A percentile compares a stretch with the other conserved stretches of the same genome.
phyloP scores from a whole-genome alignment of 1,140 invertebrate genomes.

The Bombyx mandarina region DNA sequence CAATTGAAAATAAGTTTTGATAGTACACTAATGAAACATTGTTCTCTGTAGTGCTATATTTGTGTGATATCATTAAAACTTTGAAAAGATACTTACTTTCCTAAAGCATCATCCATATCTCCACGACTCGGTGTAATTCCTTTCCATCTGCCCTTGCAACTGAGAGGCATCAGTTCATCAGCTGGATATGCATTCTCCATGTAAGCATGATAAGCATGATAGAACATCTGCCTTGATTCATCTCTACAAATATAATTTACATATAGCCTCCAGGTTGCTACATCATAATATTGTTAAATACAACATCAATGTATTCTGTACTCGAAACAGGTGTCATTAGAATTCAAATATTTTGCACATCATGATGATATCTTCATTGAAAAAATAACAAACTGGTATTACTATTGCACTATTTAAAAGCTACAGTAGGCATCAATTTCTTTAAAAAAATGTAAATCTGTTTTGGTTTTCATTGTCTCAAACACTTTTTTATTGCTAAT shows the following conservation, averaged over 20 bases:
- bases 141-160: slow-evolving; percentile 92
- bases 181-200: slow-evolving; percentile 98
- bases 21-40: not conserved
- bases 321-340: no score
- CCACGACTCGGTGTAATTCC: slow-evolving; percentile 90
- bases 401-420: no score
- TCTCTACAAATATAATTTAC: slow-evolving; percentile 73
- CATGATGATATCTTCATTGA: no score
- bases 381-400: no score
- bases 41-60: not conserved
- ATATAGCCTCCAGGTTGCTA: no score
- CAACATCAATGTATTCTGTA: no score
- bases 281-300: no score
- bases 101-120: slow-evolving; percentile 95
- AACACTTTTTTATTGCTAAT: no score
- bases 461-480: no score
- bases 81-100: slow-evolving; percentile 86
- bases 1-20: not conserved
- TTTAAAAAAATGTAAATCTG: no score
- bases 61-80: not conserved
- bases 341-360: no score
- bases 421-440: no score
- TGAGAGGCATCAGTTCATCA: slow-evolving; percentile 98
- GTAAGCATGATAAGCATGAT: slow-evolving; percentile 97
- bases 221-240: slow-evolving; percentile 94